phyloP scores from a whole-genome alignment of 2,888 invertebrate genomes.

The Tineola bisselliella region DNA sequence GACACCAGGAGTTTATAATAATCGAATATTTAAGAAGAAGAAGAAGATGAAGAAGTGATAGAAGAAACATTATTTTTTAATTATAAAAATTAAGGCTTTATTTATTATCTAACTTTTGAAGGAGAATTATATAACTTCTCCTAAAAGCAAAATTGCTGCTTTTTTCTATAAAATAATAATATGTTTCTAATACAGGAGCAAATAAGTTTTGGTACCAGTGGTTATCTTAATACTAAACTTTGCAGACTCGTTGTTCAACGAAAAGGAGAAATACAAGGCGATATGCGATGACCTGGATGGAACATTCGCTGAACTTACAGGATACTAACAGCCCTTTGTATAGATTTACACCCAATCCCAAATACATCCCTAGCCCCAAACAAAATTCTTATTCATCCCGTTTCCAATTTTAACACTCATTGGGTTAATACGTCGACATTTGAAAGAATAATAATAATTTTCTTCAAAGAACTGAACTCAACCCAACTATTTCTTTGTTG shows the following conservation, averaged over 20 bases:
- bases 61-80: too few relatives aligned
- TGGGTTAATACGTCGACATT: too few relatives aligned
- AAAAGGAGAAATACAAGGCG: conserved; percentile 95
- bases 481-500: too few relatives aligned
- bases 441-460: too few relatives aligned
- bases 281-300: conserved; percentile 97
- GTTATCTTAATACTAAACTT: conserved; percentile 27
- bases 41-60: too few relatives aligned
- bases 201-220: not conserved
- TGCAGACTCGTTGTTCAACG: conserved; percentile 85
- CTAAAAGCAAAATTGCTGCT: conserved; percentile 21
- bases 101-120: conserved; percentile 19
- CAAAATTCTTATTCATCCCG: too few relatives aligned
- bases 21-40: not conserved
- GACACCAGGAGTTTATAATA: too few relatives aligned
- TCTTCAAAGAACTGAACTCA: too few relatives aligned
- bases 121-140: conserved; percentile 43
- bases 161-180: conserved; percentile 6
- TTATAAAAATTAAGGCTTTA: not conserved
- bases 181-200: not conserved
- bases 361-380: too few relatives aligned
- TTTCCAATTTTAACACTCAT: too few relatives aligned
- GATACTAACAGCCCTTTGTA: conserved; percentile 77
- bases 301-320: conserved; percentile 96
- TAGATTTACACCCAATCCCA: not conserved